These are phyloP conservation scores for Lepisosteus oculatus DNA, from an alignment of 2,113 vertebrate species.

Conservation along the genomic window DNA sequence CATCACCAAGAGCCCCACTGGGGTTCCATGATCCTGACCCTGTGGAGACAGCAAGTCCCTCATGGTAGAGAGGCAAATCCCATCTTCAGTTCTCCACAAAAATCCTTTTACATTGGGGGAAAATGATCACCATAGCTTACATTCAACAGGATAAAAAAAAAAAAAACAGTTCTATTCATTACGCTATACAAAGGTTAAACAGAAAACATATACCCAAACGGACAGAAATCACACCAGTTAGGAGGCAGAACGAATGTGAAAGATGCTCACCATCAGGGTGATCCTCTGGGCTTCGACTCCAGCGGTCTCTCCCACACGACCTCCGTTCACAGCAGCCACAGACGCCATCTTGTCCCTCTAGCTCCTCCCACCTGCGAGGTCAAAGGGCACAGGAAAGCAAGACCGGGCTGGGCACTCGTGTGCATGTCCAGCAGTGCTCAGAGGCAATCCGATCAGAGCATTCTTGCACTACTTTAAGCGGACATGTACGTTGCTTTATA, in stretches of 20 bases:
- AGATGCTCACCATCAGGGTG: neutral
- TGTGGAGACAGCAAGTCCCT: neutral
- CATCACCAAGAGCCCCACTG: neutral
- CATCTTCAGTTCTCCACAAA: too few species aligned
- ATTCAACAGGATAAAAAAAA: neutral
- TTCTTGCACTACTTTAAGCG: neutral
- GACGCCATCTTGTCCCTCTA: neutral
- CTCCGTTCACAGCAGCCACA: neutral
- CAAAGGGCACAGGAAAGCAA: neutral
- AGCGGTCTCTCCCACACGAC: neutral
- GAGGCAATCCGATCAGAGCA: neutral
- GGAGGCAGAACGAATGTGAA: neutral
- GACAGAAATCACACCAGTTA: neutral
- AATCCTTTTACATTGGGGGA: too few species aligned
- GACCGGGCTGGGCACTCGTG: neutral
- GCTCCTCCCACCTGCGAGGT: slow-evolving; percentile 4
- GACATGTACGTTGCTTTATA: neutral
- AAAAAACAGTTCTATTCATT: neutral
- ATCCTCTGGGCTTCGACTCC: neutral
- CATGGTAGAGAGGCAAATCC: neutral
- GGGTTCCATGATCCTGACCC: neutral
- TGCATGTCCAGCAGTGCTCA: neutral
- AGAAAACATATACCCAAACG: neutral
- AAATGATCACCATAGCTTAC: neutral
- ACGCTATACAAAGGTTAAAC: neutral